These are phyloP conservation scores for Anguilla megastoma DNA, from an alignment of 2,797 vertebrate genomes.

Conservation along the genomic window DNA sequence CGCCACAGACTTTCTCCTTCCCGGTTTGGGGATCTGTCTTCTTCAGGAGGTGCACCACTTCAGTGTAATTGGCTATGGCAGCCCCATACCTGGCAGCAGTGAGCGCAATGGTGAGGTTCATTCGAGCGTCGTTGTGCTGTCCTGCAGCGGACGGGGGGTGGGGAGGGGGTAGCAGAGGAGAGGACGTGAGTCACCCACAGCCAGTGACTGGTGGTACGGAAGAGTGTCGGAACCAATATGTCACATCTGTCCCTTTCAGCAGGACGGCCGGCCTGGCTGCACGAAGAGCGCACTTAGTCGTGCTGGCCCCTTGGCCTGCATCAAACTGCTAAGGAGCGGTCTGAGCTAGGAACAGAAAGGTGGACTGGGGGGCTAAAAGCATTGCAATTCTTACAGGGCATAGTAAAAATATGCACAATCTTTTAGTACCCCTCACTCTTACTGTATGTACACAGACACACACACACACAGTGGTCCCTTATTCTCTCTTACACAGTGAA, in stretches of 20 bases:
- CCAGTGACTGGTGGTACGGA: conserved; percentile 83
- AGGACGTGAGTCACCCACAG: conserved; percentile 89
- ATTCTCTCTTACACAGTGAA: not conserved
- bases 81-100: conserved; percentile 89
- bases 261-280: conserved; percentile 71
- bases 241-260: conserved; percentile 91
- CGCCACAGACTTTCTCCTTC: conserved; percentile 77
- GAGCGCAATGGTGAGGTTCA: conserved; percentile 95
- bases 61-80: conserved; percentile 89
- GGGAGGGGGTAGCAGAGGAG: conserved; percentile 60
- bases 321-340: conserved; percentile 28
- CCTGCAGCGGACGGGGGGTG: conserved; percentile 75
- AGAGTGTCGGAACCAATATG: conserved; percentile 91
- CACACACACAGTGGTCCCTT: conserved; percentile 1
- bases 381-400: conserved; percentile 41
- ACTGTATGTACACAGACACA: conserved; percentile 1
- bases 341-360: not conserved
- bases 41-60: conserved; percentile 89
- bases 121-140: conserved; percentile 95
- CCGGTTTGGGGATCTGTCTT: conserved; percentile 69
- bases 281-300: conserved; percentile 74
- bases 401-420: conserved; percentile 40
- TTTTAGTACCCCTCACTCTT: conserved; percentile 16
- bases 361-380: not conserved
- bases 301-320: conserved; percentile 49